Base-by-base conservation (phyloP, 2,888 invertebrate species). In the Cosmorhoe ocellata region DNA sequence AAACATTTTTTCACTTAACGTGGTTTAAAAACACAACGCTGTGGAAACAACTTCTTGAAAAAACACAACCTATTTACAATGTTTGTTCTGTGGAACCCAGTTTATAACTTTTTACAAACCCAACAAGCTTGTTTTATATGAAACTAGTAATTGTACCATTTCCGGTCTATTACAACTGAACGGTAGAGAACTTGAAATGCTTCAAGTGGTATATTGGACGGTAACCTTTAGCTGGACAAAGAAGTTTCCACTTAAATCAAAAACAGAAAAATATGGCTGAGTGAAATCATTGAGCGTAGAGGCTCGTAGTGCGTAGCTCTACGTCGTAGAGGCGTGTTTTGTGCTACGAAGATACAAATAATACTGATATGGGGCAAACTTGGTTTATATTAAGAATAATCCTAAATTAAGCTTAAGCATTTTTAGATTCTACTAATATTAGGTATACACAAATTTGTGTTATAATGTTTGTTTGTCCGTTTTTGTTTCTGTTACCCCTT, bases 211-310 rank as follows among this genome's bases (percentile, higher is more conserved):
- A 46, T 40, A 32, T 55, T 47, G 44, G 49, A 50, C 30, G 39
- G 33, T 9, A 38, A 54, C 49, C 43, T 34, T 49, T 51, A 43
- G 49, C 41, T 24, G 42, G 46, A 56, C 56, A 58, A 58, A 58
- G 58, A 62, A 63, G 59, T 64, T 63, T 49, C 56, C 51, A 56
- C 52, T 59, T 50, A 44, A 59, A 50, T 46, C 46, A 45, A 62
- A 66, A 67, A 66, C 63, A 63, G 18, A n/a, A n/a, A n/a, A n/a
- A n/a, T n/a, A n/a, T n/a, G 63, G 55, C 59, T 24, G 9, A 6
- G 8, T n/a, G 2, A 32, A 49, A 37, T 32, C n/a, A n/a, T 31
- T 1, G 0, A 2, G 0, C 1, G 1, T n/a, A 32, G 33, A 8
- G 18, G 49, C 52, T 43, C 18, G 18, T 22, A 36, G 24, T 1